Conservation (phyloP, 2,113 vertebrate genomes). For the Gorilla gorilla region DNA sequence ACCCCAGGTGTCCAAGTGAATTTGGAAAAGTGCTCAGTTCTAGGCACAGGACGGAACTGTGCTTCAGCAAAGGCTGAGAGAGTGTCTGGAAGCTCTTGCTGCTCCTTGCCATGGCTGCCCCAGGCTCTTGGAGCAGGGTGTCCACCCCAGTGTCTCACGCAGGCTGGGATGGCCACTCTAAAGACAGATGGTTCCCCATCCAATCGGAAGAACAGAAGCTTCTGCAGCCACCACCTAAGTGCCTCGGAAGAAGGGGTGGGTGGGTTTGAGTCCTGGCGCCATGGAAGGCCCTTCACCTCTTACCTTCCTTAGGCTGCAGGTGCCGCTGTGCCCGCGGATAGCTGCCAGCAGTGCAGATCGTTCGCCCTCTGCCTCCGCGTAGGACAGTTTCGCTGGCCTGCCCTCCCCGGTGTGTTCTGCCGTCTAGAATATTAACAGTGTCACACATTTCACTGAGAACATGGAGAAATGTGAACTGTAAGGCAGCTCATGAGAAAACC, state of each 20-base stretch:
- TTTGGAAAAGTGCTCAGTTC: neutral
- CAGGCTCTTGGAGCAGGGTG: neutral
- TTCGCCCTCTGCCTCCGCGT: slow-evolving; percentile 87
- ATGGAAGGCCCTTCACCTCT: slow-evolving; percentile 26
- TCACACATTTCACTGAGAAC: neutral
- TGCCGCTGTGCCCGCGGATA: slow-evolving; percentile 89
- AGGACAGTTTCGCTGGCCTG: slow-evolving; percentile 75
- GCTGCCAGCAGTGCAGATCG: slow-evolving; percentile 91
- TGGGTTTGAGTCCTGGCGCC: accelerated
- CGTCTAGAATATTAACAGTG: slow-evolving; percentile 80
- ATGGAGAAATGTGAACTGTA: neutral
- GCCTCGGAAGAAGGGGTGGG: accelerated
- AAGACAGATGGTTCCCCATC: accelerated
- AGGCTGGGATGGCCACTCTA: accelerated
- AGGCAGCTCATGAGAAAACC: neutral
- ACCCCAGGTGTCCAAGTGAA: accelerated
- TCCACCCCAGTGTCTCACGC: too few species aligned
- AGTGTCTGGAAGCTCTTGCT: accelerated
- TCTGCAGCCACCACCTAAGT: accelerated
- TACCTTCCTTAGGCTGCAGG: slow-evolving; percentile 90
- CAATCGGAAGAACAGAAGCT: neutral
- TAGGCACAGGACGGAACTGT: accelerated
- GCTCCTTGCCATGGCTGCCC: neutral
- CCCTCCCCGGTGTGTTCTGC: slow-evolving; percentile 75
- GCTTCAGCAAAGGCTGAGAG: neutral